phyloP scores from a whole-genome alignment of 1,140 invertebrate species.

The Thaumatotibia leucotreta region DNA sequence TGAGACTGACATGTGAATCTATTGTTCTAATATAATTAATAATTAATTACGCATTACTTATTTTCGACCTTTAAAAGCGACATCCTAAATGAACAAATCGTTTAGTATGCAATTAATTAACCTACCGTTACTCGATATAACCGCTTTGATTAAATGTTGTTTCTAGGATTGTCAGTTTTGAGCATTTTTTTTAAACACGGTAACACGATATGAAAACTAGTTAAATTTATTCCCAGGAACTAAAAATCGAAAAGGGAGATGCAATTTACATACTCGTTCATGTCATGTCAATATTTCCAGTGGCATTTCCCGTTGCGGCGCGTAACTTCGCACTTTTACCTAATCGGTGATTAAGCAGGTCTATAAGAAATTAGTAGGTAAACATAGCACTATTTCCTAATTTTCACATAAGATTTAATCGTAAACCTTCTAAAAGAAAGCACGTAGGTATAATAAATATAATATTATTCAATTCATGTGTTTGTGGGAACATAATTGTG shows the following conservation, averaged over 20 bases:
- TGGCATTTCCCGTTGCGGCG: slow-evolving; percentile 21
- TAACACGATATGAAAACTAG: neutral
- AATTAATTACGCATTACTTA: neutral
- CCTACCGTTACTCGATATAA: neutral
- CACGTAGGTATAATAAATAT: neutral
- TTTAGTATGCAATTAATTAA: neutral
- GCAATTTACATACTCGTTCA: slow-evolving; percentile 14
- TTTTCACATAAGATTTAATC: neutral
- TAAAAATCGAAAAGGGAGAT: slow-evolving; percentile 17
- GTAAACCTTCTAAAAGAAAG: neutral
- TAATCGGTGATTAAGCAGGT: neutral
- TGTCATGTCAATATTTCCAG: slow-evolving; percentile 30
- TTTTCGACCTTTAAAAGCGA: neutral
- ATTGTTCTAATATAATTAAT: neutral
- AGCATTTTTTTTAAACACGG: no score
- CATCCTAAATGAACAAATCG: neutral
- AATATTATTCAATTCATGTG: no score
- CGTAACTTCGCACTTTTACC: slow-evolving; percentile 26
- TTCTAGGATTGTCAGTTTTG: no score
- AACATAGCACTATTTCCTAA: neutral
- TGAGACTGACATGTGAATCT: neutral
- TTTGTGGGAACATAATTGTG: no score
- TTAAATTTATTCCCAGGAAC: neutral
- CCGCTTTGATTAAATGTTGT: neutral
- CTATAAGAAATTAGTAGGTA: neutral